Evolutionary conservation across 2,113 vertebrate species (phyloP).

Genomic region (Cyphomyrus discorhynchus): DNA sequence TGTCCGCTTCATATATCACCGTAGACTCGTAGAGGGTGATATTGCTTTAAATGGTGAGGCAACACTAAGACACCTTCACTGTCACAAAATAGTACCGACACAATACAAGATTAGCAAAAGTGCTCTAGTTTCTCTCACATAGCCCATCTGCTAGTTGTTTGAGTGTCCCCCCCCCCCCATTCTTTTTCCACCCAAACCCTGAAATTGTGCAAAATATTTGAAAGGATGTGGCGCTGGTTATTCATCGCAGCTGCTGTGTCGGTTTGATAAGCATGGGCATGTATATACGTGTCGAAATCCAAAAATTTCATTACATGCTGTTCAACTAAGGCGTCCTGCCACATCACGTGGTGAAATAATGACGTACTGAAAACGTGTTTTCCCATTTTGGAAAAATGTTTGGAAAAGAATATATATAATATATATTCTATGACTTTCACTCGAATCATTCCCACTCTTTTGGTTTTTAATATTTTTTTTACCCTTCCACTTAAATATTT

Average conservation of each 20-base stretch:
- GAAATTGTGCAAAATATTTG: not conserved
- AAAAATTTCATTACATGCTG: slow-evolving; percentile 4
- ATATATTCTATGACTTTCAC: not conserved
- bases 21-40: too few species aligned
- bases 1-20: not conserved
- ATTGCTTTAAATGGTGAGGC: not conserved
- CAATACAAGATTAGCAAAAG: not conserved
- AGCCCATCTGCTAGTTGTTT: not conserved
- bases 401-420: not conserved
- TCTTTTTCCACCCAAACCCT: not conserved
- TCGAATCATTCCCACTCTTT: not conserved
- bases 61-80: not conserved
- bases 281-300: not conserved
- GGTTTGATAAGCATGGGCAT: not conserved
- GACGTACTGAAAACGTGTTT: slow-evolving; percentile 31
- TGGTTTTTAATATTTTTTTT: not conserved
- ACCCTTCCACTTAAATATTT: not conserved
- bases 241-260: not conserved
- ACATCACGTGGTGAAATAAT: slow-evolving; percentile 47
- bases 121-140: not conserved
- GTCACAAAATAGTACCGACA: not conserved
- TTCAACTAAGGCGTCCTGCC: slow-evolving; percentile 34
- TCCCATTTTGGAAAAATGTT: too few species aligned
- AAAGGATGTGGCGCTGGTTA: not conserved
- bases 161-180: too few species aligned